A percentile compares a stretch with the other conserved stretches of the same genome.
Conservation (phyloP, 2,888 invertebrate species). For the Adelognathus sp. region DNA sequence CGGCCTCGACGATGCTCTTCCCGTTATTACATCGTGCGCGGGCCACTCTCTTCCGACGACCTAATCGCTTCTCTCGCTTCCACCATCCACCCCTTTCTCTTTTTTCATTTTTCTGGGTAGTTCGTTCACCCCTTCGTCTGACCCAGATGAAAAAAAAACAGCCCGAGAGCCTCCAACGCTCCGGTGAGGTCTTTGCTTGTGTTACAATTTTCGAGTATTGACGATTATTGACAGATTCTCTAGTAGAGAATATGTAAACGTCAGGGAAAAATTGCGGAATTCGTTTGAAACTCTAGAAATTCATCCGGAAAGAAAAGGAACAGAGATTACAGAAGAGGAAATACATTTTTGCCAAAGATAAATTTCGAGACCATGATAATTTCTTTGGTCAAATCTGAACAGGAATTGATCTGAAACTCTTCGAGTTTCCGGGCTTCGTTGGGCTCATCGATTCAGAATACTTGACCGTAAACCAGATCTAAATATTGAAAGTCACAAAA, state of each 20-base stretch:
- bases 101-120: constrained; percentile 24
- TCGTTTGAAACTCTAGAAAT: too few relatives aligned
- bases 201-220: background rate
- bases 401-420: too few relatives aligned
- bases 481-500: too few relatives aligned
- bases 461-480: too few relatives aligned
- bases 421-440: too few relatives aligned
- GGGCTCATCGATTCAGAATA: too few relatives aligned
- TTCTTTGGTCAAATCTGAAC: too few relatives aligned
- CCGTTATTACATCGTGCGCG: constrained; percentile 51
- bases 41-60: constrained; percentile 57
- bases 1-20: constrained; percentile 48
- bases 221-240: background rate
- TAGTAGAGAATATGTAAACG: background rate
- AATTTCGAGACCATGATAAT: too few relatives aligned
- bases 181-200: background rate
- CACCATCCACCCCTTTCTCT: constrained; percentile 27
- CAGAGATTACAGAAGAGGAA: too few relatives aligned
- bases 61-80: constrained; percentile 49
- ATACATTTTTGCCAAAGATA: too few relatives aligned
- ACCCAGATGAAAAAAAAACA: constrained; percentile 15
- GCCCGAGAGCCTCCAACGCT: background rate
- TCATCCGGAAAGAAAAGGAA: too few relatives aligned
- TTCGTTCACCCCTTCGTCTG: constrained; percentile 32
- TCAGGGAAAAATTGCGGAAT: too few relatives aligned